Base-by-base conservation (phyloP, 2,888 invertebrate genomes). In the Pterobdella sp. region DNA sequence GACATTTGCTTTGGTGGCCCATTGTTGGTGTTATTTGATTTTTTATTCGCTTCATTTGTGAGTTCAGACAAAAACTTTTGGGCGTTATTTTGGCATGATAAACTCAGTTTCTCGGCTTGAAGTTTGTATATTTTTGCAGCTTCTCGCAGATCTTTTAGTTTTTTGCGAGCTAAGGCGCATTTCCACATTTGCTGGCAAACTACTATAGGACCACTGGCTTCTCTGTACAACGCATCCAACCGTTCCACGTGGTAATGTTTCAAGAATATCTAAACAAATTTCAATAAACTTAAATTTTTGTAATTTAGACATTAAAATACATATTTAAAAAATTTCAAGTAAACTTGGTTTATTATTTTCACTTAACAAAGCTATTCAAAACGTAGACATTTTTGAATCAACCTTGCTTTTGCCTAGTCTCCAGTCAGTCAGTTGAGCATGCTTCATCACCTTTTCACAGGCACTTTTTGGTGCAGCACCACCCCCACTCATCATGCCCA, bases 231-330 rank as follows among this genome's bases (percentile, higher is more conserved):
- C 3, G 77, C 68, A 65, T 80, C 79, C 36, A 82, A 76, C 65
- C 78, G 76, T 69, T 82, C 81, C 56, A 76, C 74, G 65, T 82
- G 81, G 79, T 78, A 81, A 76, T 80, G 80, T 70, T 79, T 80
- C 4, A 82, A 76, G 73, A 82, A 81, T 4, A 82, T 80, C 82
- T 81, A 74, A 18, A 49, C 14, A 63, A 31, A 34, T 29, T 42
- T 32, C n/a, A 32, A 7, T 2, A 68, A 42, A 18, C 7, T 18
- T 7, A 42, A 14, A 42, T n/a, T n/a, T n/a, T n/a, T n/a, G n/a
- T n/a, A n/a, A n/a, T n/a, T n/a, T n/a, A n/a, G n/a, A 42, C 7
- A 42, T 14, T 42, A 42, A 22, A 7, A 42, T 42, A 22, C 49
- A 42, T 7, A 22, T 7, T 42, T 7, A 42, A 42, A 22, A 42